phyloP scores from a whole-genome alignment of 2,797 vertebrate species.

The Megaceryle alcyon region DNA sequence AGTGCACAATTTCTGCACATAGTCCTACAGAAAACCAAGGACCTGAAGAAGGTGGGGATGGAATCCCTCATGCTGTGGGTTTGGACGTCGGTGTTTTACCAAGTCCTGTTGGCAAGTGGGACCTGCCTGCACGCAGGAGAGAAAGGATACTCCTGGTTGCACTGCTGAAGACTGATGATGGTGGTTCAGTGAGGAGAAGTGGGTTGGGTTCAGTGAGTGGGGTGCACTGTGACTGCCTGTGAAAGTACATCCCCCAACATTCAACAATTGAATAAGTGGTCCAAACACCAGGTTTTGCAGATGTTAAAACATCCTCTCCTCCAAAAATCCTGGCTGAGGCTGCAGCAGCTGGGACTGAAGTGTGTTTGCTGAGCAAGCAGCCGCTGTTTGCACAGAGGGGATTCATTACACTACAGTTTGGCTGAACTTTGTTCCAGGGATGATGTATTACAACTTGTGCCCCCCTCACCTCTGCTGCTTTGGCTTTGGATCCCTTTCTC shows the following conservation, averaged over 20 bases:
- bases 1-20: fast-evolving
- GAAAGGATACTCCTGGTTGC: background rate
- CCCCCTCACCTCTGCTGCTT: background rate
- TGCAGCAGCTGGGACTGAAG: background rate
- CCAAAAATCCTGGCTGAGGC: background rate
- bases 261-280: background rate
- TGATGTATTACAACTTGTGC: background rate
- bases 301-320: background rate
- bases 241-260: fast-evolving
- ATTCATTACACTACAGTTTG: background rate
- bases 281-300: background rate
- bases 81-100: background rate
- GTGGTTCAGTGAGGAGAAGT: background rate
- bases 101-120: background rate
- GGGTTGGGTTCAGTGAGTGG: no score
- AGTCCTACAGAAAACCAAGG: background rate
- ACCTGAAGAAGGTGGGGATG: background rate
- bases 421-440: conserved; percentile 49
- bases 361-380: conserved; percentile 65
- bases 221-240: background rate
- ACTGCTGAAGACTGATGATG: background rate
- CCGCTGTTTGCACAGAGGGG: conserved; percentile 30
- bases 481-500: background rate
- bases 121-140: background rate
- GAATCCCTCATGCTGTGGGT: background rate